A percentile compares a stretch with the other conserved stretches of the same genome.
These are phyloP conservation scores for Berghia stephanieae DNA, from an alignment of 1,140 invertebrate species.

Conservation along the genomic window DNA sequence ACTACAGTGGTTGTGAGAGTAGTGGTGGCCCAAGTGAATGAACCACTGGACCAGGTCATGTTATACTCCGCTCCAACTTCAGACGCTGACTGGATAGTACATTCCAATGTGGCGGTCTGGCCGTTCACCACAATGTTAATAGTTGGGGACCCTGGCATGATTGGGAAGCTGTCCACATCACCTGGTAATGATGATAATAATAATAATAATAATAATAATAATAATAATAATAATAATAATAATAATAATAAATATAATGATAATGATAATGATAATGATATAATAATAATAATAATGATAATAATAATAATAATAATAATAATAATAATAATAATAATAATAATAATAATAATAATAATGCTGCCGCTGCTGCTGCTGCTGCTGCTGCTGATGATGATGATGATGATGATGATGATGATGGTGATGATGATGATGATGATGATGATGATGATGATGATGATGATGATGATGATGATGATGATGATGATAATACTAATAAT, in stretches of 20 bases:
- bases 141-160: conserved; percentile 21
- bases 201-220: neutral
- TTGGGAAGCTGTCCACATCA: conserved; percentile 34
- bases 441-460: neutral
- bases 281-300: neutral
- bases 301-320: neutral
- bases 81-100: conserved; percentile 26
- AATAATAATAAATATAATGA: neutral
- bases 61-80: conserved; percentile 34
- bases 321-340: neutral
- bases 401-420: neutral
- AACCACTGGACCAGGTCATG: conserved; percentile 31
- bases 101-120: conserved; percentile 32
- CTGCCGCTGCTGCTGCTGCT: conserved; percentile 9
- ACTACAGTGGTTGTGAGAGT: conserved; percentile 9
- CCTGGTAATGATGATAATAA: conserved; percentile 25
- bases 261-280: too few relatives aligned
- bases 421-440: conserved; percentile 18
- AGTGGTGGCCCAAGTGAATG: neutral
- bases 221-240: neutral
- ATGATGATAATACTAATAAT: conserved; percentile 8
- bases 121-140: conserved; percentile 17
- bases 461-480: conserved; percentile 9
- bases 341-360: neutral
- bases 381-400: conserved; percentile 2